Percentiles rank a stretch among this genome's conserved stretches.
Evolutionary conservation across 2,797 vertebrate genomes (phyloP).

Genomic region (Sebastiscus tertius): DNA sequence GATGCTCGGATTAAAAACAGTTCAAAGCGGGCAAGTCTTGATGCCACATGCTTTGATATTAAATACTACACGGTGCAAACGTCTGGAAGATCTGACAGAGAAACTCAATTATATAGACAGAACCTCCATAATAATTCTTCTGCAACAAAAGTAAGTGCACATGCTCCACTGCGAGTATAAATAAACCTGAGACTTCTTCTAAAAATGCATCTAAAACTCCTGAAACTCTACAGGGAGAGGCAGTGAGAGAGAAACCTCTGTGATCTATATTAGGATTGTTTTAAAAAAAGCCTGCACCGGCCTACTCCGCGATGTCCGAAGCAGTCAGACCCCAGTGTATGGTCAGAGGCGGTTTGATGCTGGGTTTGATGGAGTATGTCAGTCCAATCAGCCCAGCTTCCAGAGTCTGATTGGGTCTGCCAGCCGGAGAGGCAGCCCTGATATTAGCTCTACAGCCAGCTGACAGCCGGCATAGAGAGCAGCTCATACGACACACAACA

Average conservation of each 20-base stretch:
- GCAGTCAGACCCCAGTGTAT: slow-evolving; percentile 77
- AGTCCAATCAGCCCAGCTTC: slow-evolving; percentile 86
- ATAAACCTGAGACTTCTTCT: slow-evolving; percentile 16
- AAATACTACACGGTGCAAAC: slow-evolving; percentile 44
- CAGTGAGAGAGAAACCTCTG: slow-evolving; percentile 48
- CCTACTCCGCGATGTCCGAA: slow-evolving; percentile 72
- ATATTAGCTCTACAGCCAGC: slow-evolving; percentile 83
- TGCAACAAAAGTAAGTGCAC: not conserved
- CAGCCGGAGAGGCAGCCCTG: slow-evolving; percentile 81
- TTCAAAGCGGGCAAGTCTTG: slow-evolving; percentile 65
- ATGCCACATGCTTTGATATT: slow-evolving; percentile 79
- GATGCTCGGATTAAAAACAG: slow-evolving; percentile 62
- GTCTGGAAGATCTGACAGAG: slow-evolving; percentile 32
- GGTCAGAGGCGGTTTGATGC: slow-evolving; percentile 75
- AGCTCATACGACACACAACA: slow-evolving; percentile 71
- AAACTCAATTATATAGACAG: slow-evolving; percentile 20
- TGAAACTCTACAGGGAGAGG: slow-evolving; percentile 18
- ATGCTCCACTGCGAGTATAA: not conserved
- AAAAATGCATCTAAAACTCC: slow-evolving; percentile 30
- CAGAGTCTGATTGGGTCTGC: slow-evolving; percentile 86
- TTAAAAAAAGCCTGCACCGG: slow-evolving; percentile 67
- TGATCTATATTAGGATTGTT: slow-evolving; percentile 78
- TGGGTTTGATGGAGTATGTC: slow-evolving; percentile 88
- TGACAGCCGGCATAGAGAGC: slow-evolving; percentile 81
- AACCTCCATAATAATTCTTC: not conserved